Base-by-base conservation (phyloP, 2,113 vertebrate genomes). In the Amazona vittata region DNA sequence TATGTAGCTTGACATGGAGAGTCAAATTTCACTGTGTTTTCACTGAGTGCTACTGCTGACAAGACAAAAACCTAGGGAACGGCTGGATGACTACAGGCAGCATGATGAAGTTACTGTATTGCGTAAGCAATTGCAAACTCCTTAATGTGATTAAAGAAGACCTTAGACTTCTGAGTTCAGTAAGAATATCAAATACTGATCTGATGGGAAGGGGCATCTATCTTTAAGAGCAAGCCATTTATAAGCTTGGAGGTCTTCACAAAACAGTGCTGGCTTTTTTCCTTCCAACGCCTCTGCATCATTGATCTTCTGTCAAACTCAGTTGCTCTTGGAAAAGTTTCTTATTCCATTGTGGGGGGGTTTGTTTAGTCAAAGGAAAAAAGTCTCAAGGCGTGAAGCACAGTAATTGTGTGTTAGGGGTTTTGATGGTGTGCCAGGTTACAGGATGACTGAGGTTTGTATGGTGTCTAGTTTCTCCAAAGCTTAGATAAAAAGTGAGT, bases 231-330 rank as follows among this genome's bases (percentile, higher is more conserved):
- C 83, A 55, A 95, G 85, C 55, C 24, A 60, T 94, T 93, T 87
- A 79, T 92, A 89, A 96, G 63, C 69, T 89, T 81, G 80, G 91
- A 95, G 94, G 79, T 94, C 77, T 95, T 94, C 91, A 93, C 86
- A 97, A 95, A 97, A 92, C 88, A 95, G 78, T 0, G 1, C 57
- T 94, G 77, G 76, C 93, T 95, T 95, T 94, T 87, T 92, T 46
- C 82, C 79, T 68, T 93, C n/a, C 79, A 71, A 83, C 90, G 84
- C 68, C 87, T 94, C 64, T 63, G 91, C 85, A 87, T 73, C 94
- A 91, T 95, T 97, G 95, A 96, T 97, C 95, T 95, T 94, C 94
- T 95, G 91, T 97, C 93, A 95, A 93, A 85, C 63, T 87, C 59
- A 74, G 44, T 96, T 96, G 94, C 92, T 97, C 86, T 88, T 90